Evolutionary conservation across 92 coral and sea anemone species (phyloP).

Genomic region (Porites lobata): DNA sequence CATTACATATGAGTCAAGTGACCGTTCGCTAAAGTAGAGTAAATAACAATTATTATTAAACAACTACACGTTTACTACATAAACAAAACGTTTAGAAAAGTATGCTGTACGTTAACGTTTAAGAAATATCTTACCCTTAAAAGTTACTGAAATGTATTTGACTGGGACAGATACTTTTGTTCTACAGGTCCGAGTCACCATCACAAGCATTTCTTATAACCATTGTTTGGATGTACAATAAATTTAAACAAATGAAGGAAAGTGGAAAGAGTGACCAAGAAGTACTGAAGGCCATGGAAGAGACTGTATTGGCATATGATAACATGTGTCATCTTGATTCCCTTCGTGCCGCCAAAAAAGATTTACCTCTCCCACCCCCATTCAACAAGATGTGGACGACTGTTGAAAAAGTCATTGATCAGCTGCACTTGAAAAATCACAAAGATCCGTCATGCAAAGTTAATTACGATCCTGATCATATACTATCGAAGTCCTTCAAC

Average conservation of each 20-base stretch:
- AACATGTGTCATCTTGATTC: constrained; percentile 71
- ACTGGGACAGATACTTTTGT: too few relatives aligned
- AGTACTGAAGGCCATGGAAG: constrained; percentile 8
- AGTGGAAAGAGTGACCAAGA: constrained; percentile 19
- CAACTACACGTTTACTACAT: too few relatives aligned
- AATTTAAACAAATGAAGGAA: background rate
- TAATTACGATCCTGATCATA: constrained; percentile 41
- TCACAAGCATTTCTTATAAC: constrained; percentile 38
- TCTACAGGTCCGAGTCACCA: constrained; percentile 41
- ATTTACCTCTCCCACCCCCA: constrained; percentile 52
- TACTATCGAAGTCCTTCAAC: constrained; percentile 43
- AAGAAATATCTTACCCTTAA: too few relatives aligned
- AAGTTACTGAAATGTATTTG: background rate
- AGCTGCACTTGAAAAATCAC: constrained; percentile 51
- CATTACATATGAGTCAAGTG: too few relatives aligned
- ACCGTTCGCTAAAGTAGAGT: too few relatives aligned
- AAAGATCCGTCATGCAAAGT: constrained; percentile 59
- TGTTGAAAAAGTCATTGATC: constrained; percentile 51
- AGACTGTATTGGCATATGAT: constrained; percentile 52
- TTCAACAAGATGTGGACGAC: constrained; percentile 50
- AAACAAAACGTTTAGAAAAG: too few relatives aligned
- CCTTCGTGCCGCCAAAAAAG: constrained; percentile 41
- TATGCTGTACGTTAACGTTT: too few relatives aligned
- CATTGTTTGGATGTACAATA: constrained; percentile 37
- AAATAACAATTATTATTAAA: too few relatives aligned